These are phyloP conservation scores for Decapterus maruadsi DNA, from an alignment of 2,797 vertebrate genomes.

Conservation along the genomic window DNA sequence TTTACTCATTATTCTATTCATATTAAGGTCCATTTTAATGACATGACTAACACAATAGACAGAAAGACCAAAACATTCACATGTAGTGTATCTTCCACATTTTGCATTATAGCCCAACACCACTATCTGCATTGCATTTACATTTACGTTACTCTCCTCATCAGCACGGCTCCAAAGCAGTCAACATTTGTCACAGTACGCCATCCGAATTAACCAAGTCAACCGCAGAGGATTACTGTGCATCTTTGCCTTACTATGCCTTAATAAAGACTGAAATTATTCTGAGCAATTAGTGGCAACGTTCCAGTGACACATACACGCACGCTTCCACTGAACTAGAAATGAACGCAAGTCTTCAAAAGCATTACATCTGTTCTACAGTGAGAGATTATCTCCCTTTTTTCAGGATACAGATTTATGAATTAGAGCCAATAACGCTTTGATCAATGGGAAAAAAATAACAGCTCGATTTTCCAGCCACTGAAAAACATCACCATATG, in stretches of 20 bases:
- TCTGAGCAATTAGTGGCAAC: conserved; percentile 65
- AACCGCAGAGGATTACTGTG: conserved; percentile 51
- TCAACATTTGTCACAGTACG: conserved; percentile 15
- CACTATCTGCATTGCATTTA: conserved; percentile 9
- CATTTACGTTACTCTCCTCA: conserved; percentile 9
- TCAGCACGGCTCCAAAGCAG: conserved; percentile 31
- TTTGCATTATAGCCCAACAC: not conserved
- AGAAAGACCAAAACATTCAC: conserved; percentile 13
- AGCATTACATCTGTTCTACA: conserved; percentile 60
- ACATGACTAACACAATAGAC: not conserved
- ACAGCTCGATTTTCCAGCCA: conserved; percentile 43
- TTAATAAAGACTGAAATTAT: conserved; percentile 69
- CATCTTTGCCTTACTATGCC: conserved; percentile 56
- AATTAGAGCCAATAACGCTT: conserved; percentile 65
- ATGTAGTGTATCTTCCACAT: not conserved
- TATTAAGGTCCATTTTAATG: not conserved
- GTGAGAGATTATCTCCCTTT: conserved; percentile 59
- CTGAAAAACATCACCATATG: conserved; percentile 62
- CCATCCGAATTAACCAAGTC: conserved; percentile 46
- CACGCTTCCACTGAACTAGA: conserved; percentile 37
- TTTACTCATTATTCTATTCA: too few relatives aligned
- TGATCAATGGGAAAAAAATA: conserved; percentile 51
- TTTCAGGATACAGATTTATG: conserved; percentile 55
- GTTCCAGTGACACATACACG: conserved; percentile 46
- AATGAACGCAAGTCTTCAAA: conserved; percentile 61